Evolutionary conservation across 2,113 vertebrate genomes (phyloP), one percentile per base, ranked within the genome.

Genomic region (Hippocampus abdominalis): DNA sequence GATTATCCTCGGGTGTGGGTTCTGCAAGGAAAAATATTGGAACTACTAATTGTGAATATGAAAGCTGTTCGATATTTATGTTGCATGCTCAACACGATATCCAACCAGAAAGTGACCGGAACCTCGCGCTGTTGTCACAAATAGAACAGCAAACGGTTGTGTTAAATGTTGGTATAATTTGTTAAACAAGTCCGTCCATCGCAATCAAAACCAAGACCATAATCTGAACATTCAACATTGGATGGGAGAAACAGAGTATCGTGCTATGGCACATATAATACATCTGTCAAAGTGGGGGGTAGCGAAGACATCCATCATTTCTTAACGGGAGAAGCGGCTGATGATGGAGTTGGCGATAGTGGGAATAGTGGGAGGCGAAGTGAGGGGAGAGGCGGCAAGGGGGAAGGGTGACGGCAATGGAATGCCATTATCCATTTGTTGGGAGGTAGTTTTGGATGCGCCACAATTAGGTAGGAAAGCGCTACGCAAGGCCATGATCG

Each of bases 221-320:
- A 83, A 57, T 56, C 65, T 70, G 80, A 72, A 70, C 23, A 53
- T 8, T 73, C 73, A 73, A 77, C 82, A 75, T 63, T 64, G 57
- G 74, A 67, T 72, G 53, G 53, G 73, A 79, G 65, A 75, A 79
- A 81, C 82, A 80, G 67, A 69, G 16, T 42, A 54, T 70, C 71
- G 42, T 60, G 68, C 73, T 71, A 79, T 71, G 73, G 56, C 39
- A 61, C 70, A 79, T 75, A 75, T 69, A 64, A 60, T 60, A 32
- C 27, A 60, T 60, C 71, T 72, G 75, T 73, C 75, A 60, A 60
- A 18, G 63, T 39, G 66, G 67, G 75, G 54, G 69, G 79, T 74
- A 81, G 84, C 83, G 80, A 80, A 78, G 79, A 64, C 59, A 79
- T 81, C 81, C 62, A 74, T 82, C 75, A 81, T 68, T 69, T 76